These are phyloP conservation scores for Myioborus miniatus DNA, from an alignment of 2,797 vertebrate genomes.

Conservation along the genomic window DNA sequence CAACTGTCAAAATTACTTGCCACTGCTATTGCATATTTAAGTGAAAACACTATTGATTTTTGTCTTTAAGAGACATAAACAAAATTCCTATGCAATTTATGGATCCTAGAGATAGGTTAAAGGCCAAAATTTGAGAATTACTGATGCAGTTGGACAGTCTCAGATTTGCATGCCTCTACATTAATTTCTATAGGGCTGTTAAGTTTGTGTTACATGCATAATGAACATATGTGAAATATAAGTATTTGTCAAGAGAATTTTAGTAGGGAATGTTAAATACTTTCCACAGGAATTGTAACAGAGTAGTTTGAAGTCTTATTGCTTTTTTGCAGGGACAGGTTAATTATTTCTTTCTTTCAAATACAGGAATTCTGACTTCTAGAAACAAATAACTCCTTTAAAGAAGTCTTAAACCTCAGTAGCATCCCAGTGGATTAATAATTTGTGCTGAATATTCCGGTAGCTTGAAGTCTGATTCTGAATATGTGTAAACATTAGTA, in stretches of 20 bases:
- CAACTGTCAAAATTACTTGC: not conserved
- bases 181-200: not conserved
- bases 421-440: not conserved
- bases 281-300: not conserved
- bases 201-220: not conserved
- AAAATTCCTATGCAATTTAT: not conserved
- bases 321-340: not conserved
- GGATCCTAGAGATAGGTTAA: not conserved
- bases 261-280: not conserved
- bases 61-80: not conserved
- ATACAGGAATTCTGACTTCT: not conserved
- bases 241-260: not conserved
- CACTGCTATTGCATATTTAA: not conserved
- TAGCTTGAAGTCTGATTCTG: not conserved
- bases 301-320: not conserved
- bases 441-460: not conserved
- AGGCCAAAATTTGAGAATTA: not conserved
- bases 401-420: not conserved
- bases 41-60: not conserved
- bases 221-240: not conserved
- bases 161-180: not conserved
- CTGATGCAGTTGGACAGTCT: not conserved
- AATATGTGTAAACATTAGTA: not conserved
- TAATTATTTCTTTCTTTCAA: not conserved
- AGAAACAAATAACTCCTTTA: not conserved